phyloP scores from a whole-genome alignment of 2,113 vertebrate genomes.

The Eonycteris spelaea region DNA sequence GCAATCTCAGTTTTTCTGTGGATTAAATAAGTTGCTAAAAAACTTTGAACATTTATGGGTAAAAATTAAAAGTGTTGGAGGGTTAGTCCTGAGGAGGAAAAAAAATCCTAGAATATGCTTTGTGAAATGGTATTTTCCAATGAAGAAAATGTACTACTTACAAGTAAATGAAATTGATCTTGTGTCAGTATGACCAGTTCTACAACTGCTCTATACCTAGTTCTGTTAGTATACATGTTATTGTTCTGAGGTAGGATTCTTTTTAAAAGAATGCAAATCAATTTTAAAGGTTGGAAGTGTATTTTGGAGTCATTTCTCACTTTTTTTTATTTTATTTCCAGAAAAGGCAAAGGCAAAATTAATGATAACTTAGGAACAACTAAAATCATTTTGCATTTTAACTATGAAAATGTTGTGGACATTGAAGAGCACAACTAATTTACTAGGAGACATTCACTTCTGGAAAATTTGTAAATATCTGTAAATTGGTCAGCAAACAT shows the following conservation, averaged over 20 bases:
- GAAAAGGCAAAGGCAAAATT: not conserved
- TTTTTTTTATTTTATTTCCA: not conserved
- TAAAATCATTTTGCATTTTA: constrained; percentile 27
- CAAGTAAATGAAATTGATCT: not conserved
- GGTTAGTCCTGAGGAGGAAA: not conserved
- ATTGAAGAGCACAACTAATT: not conserved
- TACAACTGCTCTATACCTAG: not conserved
- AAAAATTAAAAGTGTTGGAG: not conserved
- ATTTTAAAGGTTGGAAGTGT: not conserved
- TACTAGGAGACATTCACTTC: not conserved
- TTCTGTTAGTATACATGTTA: not conserved
- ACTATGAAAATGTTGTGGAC: not conserved
- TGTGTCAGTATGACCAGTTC: not conserved
- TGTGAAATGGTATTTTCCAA: not conserved
- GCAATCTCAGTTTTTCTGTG: not conserved
- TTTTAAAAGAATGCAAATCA: not conserved
- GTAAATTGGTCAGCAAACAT: not conserved
- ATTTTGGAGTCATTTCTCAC: not conserved
- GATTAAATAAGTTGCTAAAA: constrained; percentile 13
- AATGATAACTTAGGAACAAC: not conserved
- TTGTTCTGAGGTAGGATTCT: not conserved
- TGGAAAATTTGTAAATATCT: constrained; percentile 18
- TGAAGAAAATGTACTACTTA: not conserved
- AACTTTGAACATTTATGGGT: not conserved
- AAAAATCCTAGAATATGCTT: not conserved